phyloP scores from a whole-genome alignment of 2,113 vertebrate genomes.

The Corythornis vintsioides region DNA sequence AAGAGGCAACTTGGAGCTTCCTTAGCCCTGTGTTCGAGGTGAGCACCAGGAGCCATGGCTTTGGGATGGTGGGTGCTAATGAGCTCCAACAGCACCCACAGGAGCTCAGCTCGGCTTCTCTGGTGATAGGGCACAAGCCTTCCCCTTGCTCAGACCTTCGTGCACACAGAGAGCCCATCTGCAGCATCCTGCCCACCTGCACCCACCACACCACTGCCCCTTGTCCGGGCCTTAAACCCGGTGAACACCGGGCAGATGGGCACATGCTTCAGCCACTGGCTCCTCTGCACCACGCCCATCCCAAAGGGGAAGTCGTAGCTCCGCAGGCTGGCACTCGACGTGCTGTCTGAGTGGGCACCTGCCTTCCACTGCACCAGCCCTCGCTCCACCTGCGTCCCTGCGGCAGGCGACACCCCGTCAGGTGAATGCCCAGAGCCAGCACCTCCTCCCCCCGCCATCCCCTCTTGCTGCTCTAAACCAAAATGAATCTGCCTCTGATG shows the following conservation, averaged over 20 bases:
- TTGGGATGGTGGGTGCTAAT: neutral
- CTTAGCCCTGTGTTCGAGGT: neutral
- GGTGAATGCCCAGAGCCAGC: accelerated
- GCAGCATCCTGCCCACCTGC: neutral
- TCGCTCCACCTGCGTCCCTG: conserved; percentile 87
- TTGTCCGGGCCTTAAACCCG: conserved; percentile 73
- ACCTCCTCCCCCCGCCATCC: accelerated
- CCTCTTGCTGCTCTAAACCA: accelerated
- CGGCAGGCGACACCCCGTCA: accelerated
- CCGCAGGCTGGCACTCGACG: conserved; percentile 56
- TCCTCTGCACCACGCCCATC: conserved; percentile 80
- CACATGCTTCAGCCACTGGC: conserved; percentile 76
- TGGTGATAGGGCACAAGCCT: neutral
- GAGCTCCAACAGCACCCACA: neutral
- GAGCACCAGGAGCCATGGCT: neutral
- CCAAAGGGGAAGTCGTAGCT: conserved; percentile 91
- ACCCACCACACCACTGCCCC: neutral
- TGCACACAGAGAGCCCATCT: conserved; percentile 57
- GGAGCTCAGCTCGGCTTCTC: neutral
- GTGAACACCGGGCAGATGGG: conserved; percentile 91
- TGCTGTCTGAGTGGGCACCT: conserved; percentile 73
- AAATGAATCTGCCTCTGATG: accelerated
- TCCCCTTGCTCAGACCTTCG: conserved; percentile 76
- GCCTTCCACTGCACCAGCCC: conserved; percentile 88
- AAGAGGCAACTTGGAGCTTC: neutral